A percentile compares a stretch with the other conserved stretches of the same genome.
These are phyloP conservation scores for Antechinus flavipes DNA, from an alignment of 2,113 vertebrate genomes.

Conservation along the genomic window DNA sequence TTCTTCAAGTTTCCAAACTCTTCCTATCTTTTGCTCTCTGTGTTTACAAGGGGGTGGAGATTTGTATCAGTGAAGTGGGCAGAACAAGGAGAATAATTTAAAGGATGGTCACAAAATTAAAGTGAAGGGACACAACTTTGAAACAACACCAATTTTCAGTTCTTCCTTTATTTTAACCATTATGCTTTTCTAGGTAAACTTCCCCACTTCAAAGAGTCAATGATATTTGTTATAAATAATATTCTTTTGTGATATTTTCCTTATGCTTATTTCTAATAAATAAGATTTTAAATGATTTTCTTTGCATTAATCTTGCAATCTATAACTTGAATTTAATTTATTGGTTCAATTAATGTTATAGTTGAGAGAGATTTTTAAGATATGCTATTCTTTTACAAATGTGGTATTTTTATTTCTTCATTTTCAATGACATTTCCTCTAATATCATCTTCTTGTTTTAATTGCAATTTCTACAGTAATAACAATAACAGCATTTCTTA, in stretches of 20 bases:
- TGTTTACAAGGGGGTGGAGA: not conserved
- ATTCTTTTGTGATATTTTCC: constrained; percentile 43
- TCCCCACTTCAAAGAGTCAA: not conserved
- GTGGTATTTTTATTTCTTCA: constrained; percentile 3
- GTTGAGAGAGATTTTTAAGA: not conserved
- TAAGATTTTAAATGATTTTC: constrained; percentile 16
- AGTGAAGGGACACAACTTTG: not conserved
- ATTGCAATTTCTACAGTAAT: not conserved
- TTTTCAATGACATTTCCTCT: constrained; percentile 1
- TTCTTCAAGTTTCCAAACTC: not conserved
- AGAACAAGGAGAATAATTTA: not conserved
- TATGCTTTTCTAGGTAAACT: not conserved
- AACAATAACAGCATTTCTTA: not conserved
- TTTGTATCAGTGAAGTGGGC: not conserved
- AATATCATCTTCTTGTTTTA: constrained; percentile 21
- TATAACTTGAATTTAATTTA: constrained; percentile 10
- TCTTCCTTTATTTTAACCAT: not conserved
- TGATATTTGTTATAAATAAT: not conserved
- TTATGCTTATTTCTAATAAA: not conserved
- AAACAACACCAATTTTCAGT: not conserved
- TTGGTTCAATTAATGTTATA: constrained; percentile 15
- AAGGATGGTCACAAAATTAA: not conserved
- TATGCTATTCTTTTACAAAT: not conserved
- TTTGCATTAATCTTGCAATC: not conserved
- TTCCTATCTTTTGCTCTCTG: not conserved